Base-by-base conservation (phyloP, 1,140 invertebrate genomes). In the Amyelois transitella region DNA sequence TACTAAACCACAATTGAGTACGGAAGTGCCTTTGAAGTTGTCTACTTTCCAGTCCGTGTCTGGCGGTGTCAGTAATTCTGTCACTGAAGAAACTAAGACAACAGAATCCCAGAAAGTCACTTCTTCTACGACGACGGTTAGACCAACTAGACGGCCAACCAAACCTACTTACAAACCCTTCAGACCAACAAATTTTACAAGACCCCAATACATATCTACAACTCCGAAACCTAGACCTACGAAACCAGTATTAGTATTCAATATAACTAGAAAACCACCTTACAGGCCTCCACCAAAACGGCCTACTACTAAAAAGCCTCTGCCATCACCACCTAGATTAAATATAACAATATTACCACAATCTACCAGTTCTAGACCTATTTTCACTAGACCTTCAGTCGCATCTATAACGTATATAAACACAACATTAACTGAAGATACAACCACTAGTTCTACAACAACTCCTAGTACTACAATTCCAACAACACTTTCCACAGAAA, bases 261-360 rank as follows among this genome's bases (percentile, higher is more conserved):
- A 78, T 53, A 63, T 65, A 28, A 81, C 77, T 20, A 81, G 74
- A 55, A 83, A 75, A 71, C 84, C 77, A 21, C 70, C 70, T 1
- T 81, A 76, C 44, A 76, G 77, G 69, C 60, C 71, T 14, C 77
- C 75, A 50, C 75, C 82, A 8, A 86, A 82, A 57, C 64, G 81
- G 52, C 79, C 81, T n/a, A 58, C 72, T 25, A 82, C 81, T 3
- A 89, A 86, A 69, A 83, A 79, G 51, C 84, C 84, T 7, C 62
- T 81, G 55, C 75, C 78, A 21, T 75, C 73, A 4, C 89, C 91
- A 18, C 82, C 78, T 24, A 84, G 88, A 72, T 58, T 88, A 4
- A 90, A 91, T 1, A 90, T 91, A 50, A 91, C 91, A 19, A 90
- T 87, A 45, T 51, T 91, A 59, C 90, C 91, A 8, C 90, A 91